Percentiles rank a stretch among this genome's conserved stretches.
Evolutionary conservation across 2,888 invertebrate species (phyloP).

Genomic region (Mesorhabditis spiculigera): DNA sequence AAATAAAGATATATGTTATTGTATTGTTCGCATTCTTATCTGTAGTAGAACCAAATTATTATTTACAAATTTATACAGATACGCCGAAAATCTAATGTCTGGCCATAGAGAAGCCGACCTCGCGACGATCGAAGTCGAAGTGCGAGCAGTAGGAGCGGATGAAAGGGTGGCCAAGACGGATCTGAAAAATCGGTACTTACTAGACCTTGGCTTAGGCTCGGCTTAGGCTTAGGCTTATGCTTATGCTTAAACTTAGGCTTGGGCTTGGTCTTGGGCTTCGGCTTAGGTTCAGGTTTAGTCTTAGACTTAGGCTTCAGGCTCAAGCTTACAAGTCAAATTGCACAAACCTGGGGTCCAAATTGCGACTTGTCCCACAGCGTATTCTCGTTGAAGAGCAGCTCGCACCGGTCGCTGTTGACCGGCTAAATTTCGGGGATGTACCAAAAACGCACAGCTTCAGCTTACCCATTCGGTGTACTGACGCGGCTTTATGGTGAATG

Average conservation of each 20-base stretch:
- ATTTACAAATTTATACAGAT: too few relatives aligned
- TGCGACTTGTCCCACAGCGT: background rate
- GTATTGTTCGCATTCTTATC: too few relatives aligned
- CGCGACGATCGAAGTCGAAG: background rate
- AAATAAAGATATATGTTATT: too few relatives aligned
- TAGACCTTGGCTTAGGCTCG: background rate
- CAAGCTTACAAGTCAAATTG: background rate
- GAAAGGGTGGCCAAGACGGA: background rate
- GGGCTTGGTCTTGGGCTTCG: background rate
- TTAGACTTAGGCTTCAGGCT: background rate
- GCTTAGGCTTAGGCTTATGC: background rate
- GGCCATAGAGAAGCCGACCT: background rate
- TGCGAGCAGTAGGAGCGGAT: background rate
- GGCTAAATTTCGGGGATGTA: background rate
- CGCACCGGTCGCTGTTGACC: background rate
- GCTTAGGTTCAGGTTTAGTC: too few relatives aligned
- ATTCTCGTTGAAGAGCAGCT: constrained; percentile 2
- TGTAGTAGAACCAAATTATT: too few relatives aligned
- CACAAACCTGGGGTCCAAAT: background rate
- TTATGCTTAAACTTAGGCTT: background rate
- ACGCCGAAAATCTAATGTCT: background rate
- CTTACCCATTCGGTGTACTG: constrained; percentile 1
- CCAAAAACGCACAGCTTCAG: background rate
- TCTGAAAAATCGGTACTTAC: background rate
- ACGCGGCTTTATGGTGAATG: background rate